Percentiles rank a stretch among this genome's conserved stretches.
Evolutionary conservation across 2,888 invertebrate species (phyloP).

Genomic region (Branchellion lobata): DNA sequence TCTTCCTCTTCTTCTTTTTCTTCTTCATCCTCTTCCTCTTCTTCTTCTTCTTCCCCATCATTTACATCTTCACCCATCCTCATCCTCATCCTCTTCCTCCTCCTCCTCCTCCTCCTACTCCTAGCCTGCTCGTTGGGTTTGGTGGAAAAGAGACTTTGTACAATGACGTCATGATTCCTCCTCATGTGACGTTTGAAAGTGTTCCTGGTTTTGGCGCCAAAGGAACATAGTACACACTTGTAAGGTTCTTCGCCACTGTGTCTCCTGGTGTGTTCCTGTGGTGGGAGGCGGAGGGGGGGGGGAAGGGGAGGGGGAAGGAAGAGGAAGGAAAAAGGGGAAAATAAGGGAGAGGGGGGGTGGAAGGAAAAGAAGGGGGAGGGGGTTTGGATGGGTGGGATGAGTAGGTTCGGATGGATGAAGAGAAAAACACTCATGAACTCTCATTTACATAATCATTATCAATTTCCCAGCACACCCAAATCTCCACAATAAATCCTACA

Average conservation of each 20-base stretch:
- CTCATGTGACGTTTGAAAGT: neutral
- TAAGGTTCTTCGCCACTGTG: neutral
- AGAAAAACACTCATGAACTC: too few relatives aligned
- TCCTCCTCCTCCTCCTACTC: neutral
- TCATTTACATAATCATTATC: too few relatives aligned
- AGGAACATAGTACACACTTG: neutral
- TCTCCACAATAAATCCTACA: too few relatives aligned
- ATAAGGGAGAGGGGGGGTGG: too few relatives aligned
- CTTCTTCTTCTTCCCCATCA: neutral
- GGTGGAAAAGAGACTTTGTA: neutral
- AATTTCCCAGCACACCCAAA: too few relatives aligned
- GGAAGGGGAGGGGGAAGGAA: too few relatives aligned
- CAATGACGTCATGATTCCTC: neutral
- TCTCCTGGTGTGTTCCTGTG: neutral
- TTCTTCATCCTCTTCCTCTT: neutral
- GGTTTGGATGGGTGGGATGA: neutral
- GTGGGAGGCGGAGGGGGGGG: too few relatives aligned
- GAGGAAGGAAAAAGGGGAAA: too few relatives aligned
- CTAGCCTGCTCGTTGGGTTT: neutral
- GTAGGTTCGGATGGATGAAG: neutral
- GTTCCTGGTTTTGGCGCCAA: neutral
- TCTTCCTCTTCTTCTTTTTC: neutral
- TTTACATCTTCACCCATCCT: neutral
- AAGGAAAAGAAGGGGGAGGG: too few relatives aligned
- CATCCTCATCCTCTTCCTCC: neutral